Evolutionary conservation across 2,888 invertebrate genomes (phyloP).

Genomic region (Vandiemenella viatica): DNA sequence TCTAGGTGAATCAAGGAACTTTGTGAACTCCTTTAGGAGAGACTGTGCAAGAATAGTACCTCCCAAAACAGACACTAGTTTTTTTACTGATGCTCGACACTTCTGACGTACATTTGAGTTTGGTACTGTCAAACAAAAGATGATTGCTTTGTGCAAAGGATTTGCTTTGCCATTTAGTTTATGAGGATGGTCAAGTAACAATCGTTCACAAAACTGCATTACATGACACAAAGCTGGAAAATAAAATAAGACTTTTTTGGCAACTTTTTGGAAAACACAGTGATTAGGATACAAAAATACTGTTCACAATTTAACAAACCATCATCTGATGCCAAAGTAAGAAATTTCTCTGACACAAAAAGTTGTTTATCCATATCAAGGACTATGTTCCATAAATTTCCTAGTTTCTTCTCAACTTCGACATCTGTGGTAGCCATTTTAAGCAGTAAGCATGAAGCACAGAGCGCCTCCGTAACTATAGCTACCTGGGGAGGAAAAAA

Average conservation of each 20-base stretch:
- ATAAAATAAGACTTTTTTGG: slow-evolving; percentile 6
- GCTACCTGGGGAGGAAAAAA: slow-evolving; percentile 27
- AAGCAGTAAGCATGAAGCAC: slow-evolving; percentile 50
- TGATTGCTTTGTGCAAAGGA: slow-evolving; percentile 54
- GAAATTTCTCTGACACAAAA: slow-evolving; percentile 68
- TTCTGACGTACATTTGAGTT: slow-evolving; percentile 42
- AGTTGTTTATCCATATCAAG: slow-evolving; percentile 60
- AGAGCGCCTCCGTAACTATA: slow-evolving; percentile 54
- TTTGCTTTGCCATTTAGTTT: slow-evolving; percentile 48
- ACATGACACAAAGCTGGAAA: slow-evolving; percentile 47
- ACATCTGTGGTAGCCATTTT: slow-evolving; percentile 38
- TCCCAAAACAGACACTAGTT: slow-evolving; percentile 42
- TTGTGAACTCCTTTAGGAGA: slow-evolving; percentile 49
- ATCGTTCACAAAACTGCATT: slow-evolving; percentile 53
- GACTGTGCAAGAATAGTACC: slow-evolving; percentile 45
- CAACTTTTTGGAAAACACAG: no score
- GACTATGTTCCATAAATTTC: slow-evolving; percentile 51
- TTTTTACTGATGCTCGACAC: slow-evolving; percentile 43
- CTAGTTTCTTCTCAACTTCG: slow-evolving; percentile 34
- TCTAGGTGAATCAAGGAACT: slow-evolving; percentile 15
- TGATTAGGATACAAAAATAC: neutral
- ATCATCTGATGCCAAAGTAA: slow-evolving; percentile 54
- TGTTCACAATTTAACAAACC: slow-evolving; percentile 25
- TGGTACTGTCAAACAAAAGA: slow-evolving; percentile 49
- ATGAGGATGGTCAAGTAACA: slow-evolving; percentile 52